Percentiles rank a stretch among this genome's conserved stretches.
Evolutionary conservation across 92 coral and sea anemone genomes (phyloP).

Genomic region (Umimayanthus kanabou): DNA sequence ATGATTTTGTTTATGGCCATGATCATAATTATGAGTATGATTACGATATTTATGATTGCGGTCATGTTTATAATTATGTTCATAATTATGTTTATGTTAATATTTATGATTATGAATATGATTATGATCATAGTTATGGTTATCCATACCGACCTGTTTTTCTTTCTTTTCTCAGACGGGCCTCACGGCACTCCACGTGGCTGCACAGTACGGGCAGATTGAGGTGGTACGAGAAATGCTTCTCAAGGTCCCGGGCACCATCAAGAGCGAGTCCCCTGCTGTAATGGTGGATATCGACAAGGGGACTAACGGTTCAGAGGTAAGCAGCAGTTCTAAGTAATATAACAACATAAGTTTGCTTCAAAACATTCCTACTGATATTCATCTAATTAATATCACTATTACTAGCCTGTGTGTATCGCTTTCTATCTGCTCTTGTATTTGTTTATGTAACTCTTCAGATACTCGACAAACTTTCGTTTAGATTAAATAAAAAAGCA

Average conservation of each 20-base stretch:
- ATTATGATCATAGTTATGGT: too few species aligned
- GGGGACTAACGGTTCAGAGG: conserved; percentile 62
- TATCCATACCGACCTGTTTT: not conserved
- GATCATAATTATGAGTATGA: too few species aligned
- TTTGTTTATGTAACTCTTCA: too few species aligned
- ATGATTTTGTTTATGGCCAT: too few species aligned
- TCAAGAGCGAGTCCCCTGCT: conserved; percentile 86
- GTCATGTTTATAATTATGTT: too few species aligned
- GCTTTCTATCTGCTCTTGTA: too few species aligned
- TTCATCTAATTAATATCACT: not conserved
- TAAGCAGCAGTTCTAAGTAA: conserved; percentile 35
- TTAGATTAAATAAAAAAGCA: too few species aligned
- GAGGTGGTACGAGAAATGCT: conserved; percentile 96
- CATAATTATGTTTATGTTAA: too few species aligned
- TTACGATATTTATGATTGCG: too few species aligned
- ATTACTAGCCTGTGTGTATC: too few species aligned
- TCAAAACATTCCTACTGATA: not conserved
- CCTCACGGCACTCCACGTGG: conserved; percentile 91
- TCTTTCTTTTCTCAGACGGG: conserved; percentile 68
- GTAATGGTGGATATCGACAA: conserved; percentile 66
- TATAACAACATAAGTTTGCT: not conserved
- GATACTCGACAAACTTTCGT: too few species aligned
- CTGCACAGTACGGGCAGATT: conserved; percentile 92
- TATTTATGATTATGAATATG: too few species aligned
- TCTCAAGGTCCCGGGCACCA: conserved; percentile 83